These are phyloP conservation scores for Tenthredo livida DNA, from an alignment of 2,888 invertebrate genomes.

Conservation along the genomic window DNA sequence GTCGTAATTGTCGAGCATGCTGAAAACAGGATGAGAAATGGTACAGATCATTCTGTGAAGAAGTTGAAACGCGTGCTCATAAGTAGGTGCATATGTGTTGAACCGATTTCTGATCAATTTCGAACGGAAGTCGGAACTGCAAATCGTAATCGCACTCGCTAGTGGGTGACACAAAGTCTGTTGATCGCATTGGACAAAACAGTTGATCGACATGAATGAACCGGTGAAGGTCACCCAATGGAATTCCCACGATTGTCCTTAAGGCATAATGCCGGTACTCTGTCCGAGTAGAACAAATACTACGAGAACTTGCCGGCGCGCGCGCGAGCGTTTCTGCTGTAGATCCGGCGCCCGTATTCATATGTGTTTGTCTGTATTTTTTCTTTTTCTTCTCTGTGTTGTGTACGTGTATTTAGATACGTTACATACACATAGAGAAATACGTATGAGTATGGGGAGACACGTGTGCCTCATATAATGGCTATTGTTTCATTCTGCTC, in stretches of 20 bases:
- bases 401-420: not conserved
- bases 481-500: constrained; percentile 71
- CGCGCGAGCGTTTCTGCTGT: constrained; percentile 50
- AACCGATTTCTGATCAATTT: not conserved
- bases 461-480: constrained; percentile 71
- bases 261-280: constrained; percentile 69
- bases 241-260: constrained; percentile 78
- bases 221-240: constrained; percentile 77
- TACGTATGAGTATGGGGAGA: constrained; percentile 40
- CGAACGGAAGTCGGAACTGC: not conserved
- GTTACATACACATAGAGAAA: not conserved
- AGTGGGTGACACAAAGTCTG: constrained; percentile 63
- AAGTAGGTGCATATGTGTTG: not conserved
- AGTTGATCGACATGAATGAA: constrained; percentile 78
- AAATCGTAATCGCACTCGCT: not conserved
- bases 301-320: constrained; percentile 51
- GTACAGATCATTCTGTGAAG: not conserved
- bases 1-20: constrained; percentile 78
- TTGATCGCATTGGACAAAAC: constrained; percentile 75
- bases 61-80: not conserved
- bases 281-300: constrained; percentile 67
- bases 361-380: constrained; percentile 42
- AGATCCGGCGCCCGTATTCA: constrained; percentile 48
- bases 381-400: not conserved
- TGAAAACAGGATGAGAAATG: constrained; percentile 63